Conservation (phyloP, 1,140 invertebrate genomes). For the Drosophila neocordata region DNA sequence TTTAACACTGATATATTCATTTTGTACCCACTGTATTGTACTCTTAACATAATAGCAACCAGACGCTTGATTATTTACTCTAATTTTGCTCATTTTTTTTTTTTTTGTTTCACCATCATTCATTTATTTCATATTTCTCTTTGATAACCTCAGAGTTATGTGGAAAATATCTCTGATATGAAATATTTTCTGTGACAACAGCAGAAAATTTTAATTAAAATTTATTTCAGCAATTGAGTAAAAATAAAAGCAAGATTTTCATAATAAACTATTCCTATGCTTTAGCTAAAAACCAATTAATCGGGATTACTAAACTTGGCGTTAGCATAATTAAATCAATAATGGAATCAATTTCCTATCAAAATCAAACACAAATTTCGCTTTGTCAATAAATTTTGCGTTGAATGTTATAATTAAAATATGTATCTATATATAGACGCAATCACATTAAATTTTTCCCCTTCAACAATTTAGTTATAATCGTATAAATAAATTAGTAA, state of each 20-base stretch:
- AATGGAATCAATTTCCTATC: neutral
- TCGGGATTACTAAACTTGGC: neutral
- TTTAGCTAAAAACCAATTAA: neutral
- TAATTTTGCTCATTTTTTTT: neutral
- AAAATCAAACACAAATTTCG: slow-evolving; percentile 3
- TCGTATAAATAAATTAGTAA: slow-evolving; percentile 64
- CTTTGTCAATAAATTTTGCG: neutral
- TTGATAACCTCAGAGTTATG: slow-evolving; percentile 4
- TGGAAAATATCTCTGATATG: slow-evolving; percentile 40
- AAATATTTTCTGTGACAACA: slow-evolving; percentile 47
- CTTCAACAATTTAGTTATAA: slow-evolving; percentile 42
- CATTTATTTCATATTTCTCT: neutral
- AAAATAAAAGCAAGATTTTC: neutral
- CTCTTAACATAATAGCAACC: slow-evolving; percentile 2
- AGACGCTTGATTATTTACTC: neutral
- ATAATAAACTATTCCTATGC: slow-evolving; percentile 22
- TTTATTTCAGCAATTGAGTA: neutral
- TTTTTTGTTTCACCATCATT: neutral
- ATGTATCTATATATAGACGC: too few relatives aligned
- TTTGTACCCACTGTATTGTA: neutral
- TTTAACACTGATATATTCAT: too few relatives aligned
- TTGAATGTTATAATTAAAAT: slow-evolving; percentile 55
- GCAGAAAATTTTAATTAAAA: slow-evolving; percentile 53
- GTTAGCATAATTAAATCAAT: slow-evolving; percentile 11
- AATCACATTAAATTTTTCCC: slow-evolving; percentile 45